These are phyloP conservation scores for Rhyacophila brunnea DNA, from an alignment of 1,140 invertebrate species.

Conservation along the genomic window DNA sequence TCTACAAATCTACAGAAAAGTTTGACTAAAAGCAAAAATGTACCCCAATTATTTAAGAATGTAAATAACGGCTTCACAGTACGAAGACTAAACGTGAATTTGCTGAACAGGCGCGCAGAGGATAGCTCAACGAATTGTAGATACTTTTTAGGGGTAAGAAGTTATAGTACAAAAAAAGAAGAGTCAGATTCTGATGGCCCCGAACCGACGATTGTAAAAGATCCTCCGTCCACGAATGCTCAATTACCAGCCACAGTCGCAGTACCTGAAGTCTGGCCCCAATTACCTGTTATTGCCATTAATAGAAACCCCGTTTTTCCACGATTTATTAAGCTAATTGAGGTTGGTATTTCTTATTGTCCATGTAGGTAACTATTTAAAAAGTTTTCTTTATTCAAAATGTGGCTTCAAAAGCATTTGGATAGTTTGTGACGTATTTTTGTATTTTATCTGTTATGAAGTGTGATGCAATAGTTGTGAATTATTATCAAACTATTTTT, in stretches of 20 bases:
- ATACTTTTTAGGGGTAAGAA: constrained; percentile 32
- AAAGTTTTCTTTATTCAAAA: too few relatives aligned
- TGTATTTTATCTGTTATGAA: neutral
- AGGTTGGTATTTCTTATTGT: constrained; percentile 63
- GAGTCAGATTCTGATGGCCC: constrained; percentile 42
- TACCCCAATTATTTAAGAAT: neutral
- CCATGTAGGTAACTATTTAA: neutral
- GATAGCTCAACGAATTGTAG: neutral
- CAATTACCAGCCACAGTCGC: constrained; percentile 83
- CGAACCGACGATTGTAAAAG: constrained; percentile 44
- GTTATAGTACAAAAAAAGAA: constrained; percentile 45
- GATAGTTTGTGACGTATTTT: neutral
- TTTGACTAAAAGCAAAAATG: neutral
- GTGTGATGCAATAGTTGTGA: constrained; percentile 6
- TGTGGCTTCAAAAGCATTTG: neutral
- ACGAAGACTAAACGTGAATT: neutral
- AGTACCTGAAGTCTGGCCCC: constrained; percentile 96
- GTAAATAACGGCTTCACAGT: neutral
- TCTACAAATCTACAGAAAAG: neutral
- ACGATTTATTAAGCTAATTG: constrained; percentile 96
- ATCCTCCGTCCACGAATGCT: constrained; percentile 45
- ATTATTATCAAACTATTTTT: too few relatives aligned
- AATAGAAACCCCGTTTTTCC: constrained; percentile 96
- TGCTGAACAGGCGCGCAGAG: neutral
- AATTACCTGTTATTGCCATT: constrained; percentile 93